Conservation (phyloP, 1,140 invertebrate genomes). For the Ostrea edulis region DNA sequence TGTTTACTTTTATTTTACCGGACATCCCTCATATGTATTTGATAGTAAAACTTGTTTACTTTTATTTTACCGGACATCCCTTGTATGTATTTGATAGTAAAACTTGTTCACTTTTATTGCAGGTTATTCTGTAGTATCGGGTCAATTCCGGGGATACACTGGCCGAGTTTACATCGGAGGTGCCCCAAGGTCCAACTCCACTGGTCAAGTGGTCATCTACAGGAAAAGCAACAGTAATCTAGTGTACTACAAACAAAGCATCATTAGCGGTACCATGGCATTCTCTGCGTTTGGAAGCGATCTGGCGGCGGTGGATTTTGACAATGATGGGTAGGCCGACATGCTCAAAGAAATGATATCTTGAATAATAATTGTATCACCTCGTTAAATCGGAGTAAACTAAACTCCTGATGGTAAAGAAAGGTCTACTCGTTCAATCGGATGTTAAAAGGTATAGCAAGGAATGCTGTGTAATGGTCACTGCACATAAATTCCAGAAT, state of each 20-base stretch:
- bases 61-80: neutral
- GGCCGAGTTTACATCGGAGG: conserved; percentile 90
- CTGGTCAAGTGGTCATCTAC: conserved; percentile 89
- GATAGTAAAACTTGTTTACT: neutral
- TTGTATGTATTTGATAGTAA: neutral
- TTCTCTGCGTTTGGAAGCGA: conserved; percentile 97
- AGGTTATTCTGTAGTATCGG: conserved; percentile 68
- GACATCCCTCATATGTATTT: neutral
- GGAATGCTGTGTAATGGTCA: no score
- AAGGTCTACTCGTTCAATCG: no score
- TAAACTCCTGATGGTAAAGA: no score
- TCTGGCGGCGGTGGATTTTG: conserved; percentile 91
- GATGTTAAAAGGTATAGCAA: no score
- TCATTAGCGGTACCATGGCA: conserved; percentile 83
- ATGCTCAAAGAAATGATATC: neutral
- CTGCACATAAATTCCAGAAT: no score
- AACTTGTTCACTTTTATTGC: conserved; percentile 36
- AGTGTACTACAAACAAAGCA: conserved; percentile 58
- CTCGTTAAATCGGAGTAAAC: no score
- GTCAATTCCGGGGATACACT: conserved; percentile 57
- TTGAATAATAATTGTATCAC: no score
- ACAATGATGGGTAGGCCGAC: conserved; percentile 88
- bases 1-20: no score
- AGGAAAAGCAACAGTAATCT: conserved; percentile 75
- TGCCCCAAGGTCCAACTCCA: conserved; percentile 89